These are phyloP conservation scores for Trialeurodes vaporariorum DNA, from an alignment of 1,140 invertebrate species.

Conservation along the genomic window DNA sequence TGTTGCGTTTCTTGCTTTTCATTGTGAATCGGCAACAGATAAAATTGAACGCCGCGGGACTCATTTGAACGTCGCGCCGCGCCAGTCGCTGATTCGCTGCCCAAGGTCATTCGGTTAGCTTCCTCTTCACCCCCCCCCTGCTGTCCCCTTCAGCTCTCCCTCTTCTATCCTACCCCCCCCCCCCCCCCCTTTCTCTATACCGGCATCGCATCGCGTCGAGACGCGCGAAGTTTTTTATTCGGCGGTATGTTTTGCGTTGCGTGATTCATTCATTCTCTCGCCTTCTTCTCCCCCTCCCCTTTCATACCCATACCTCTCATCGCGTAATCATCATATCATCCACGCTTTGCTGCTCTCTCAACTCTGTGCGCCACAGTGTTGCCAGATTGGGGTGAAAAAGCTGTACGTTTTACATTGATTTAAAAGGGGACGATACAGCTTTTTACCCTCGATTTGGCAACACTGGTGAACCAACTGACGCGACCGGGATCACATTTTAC, in stretches of 20 bases:
- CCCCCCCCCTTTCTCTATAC: not conserved
- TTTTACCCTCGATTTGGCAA: too few relatives aligned
- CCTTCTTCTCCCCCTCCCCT: not conserved
- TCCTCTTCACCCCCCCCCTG: not conserved
- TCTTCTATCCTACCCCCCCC: constrained; percentile 3
- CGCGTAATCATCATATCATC: too few relatives aligned
- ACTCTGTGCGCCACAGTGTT: too few relatives aligned
- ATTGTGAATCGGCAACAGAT: too few relatives aligned
- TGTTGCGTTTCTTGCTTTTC: too few relatives aligned
- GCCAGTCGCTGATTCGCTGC: not conserved
- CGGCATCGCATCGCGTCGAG: not conserved
- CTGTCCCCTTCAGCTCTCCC: constrained; percentile 8
- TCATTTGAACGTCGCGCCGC: not conserved
- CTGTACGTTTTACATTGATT: too few relatives aligned
- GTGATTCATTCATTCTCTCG: not conserved
- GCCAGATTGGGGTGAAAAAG: too few relatives aligned
- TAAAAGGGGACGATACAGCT: too few relatives aligned
- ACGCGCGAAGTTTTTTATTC: not conserved
- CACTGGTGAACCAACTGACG: too few relatives aligned
- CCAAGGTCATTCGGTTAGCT: not conserved
- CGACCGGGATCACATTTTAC: too few relatives aligned
- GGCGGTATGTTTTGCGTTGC: not conserved
- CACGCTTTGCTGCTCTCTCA: too few relatives aligned
- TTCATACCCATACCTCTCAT: not conserved
- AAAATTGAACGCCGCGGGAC: too few relatives aligned